Percentiles rank a stretch among this genome's conserved stretches.
Evolutionary conservation across 1,140 invertebrate genomes (phyloP).

Genomic region (Anastrepha ludens): DNA sequence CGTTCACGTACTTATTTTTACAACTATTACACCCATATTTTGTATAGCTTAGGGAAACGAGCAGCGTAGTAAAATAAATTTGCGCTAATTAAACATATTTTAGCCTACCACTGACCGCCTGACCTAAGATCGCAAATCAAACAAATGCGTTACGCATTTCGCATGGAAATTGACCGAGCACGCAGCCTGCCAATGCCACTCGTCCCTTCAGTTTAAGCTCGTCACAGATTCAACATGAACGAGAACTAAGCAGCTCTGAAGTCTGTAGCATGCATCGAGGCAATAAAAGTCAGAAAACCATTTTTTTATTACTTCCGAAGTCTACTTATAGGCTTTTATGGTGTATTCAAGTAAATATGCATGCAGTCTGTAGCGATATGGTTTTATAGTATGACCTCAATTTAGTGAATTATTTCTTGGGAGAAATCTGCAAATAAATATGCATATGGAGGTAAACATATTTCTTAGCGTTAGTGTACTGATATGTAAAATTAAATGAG

Average conservation of each 20-base stretch:
- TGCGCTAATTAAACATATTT: neutral
- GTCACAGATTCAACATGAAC: neutral
- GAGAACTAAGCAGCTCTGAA: neutral
- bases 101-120: neutral
- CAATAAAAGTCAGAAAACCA: neutral
- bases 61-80: neutral
- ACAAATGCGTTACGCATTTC: slow-evolving; percentile 10
- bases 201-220: neutral
- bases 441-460: neutral
- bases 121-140: neutral
- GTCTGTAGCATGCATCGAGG: neutral
- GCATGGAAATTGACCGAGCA: neutral
- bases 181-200: no score
- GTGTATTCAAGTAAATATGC: neutral
- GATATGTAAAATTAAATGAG: no score
- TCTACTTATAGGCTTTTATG: neutral
- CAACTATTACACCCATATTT: neutral
- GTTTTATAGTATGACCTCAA: neutral
- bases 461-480: neutral
- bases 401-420: neutral
- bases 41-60: neutral
- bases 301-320: neutral
- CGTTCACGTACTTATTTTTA: neutral
- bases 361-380: neutral
- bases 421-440: neutral